Percentiles rank a stretch among this genome's conserved stretches.
These are phyloP conservation scores for Bombus affinis DNA, from an alignment of 1,140 invertebrate species.

Conservation along the genomic window DNA sequence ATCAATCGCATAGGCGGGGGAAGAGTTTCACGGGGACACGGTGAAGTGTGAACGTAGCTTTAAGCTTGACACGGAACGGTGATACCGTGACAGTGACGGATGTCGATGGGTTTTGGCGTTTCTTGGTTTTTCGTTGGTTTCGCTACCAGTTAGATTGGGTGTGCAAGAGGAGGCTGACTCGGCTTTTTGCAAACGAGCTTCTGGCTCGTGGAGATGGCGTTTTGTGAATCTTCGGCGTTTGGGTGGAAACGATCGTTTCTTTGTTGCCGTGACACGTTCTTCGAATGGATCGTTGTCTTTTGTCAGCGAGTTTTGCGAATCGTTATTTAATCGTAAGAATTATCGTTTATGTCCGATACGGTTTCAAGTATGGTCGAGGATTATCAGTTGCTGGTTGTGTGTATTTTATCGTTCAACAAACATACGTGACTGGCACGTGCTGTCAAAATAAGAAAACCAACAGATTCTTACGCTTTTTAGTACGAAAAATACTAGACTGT, in stretches of 20 bases:
- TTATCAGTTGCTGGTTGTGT: background rate
- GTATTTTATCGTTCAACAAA: too few relatives aligned
- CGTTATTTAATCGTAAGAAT: background rate
- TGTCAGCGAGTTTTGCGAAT: background rate
- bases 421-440: background rate
- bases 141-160: background rate
- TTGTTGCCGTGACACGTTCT: background rate
- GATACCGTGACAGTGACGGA: slow-evolving; percentile 62
- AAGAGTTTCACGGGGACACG: slow-evolving; percentile 33
- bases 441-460: background rate
- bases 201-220: background rate
- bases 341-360: background rate
- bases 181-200: background rate
- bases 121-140: background rate
- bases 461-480: too few relatives aligned
- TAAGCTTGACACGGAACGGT: slow-evolving; percentile 28
- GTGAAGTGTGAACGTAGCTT: slow-evolving; percentile 63
- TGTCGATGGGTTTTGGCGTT: slow-evolving; percentile 30
- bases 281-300: background rate
- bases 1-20: slow-evolving; percentile 42
- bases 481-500: background rate
- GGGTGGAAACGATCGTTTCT: background rate
- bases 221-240: background rate
- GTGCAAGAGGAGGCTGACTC: background rate
- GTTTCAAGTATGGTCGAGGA: background rate